Evolutionary conservation across 1,140 invertebrate genomes (phyloP), one percentile per base, ranked within the genome.

Genomic region (Aphelinus certus): DNA sequence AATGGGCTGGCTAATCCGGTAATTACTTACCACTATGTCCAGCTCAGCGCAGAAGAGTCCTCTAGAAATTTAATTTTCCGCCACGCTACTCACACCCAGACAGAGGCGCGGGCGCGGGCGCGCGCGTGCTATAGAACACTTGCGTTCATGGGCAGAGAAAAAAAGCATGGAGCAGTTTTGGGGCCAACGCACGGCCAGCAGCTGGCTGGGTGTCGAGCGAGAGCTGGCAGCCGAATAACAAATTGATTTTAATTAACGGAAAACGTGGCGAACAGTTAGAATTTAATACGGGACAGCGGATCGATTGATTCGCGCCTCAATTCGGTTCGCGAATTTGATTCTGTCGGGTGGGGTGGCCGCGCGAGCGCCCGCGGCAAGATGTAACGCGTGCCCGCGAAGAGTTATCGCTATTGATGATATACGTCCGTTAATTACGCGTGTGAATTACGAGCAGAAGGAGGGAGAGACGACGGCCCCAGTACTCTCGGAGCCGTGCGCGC

Each of bases 381-480:
- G 26, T 26, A 26, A 26, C 26, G 26, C 0, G 26, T 26, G 26
- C 26, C 26, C 26, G 26, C 57, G 55, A 53, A 63, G 75, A 77
- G 75, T 77, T 76, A 67, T 58, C 71, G 67, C 68, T 53, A 57
- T 46, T 67, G 55, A 56, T 79, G 76, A 80, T 75, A 65, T 77
- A 77, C 75, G 76, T 63, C 63, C 76, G 73, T 81, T 81, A 79
- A 79, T 81, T 81, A 77, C 77, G 74, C 61, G 71, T 78, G 77
- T 77, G 77, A 79, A 77, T 79, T 77, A 79, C 76, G 73, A 76
- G 71, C 71, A 9, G 43, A 70, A 73, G 67, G 69, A 66, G 70
- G 0, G 46, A 63, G 43, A 56, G 51, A 56, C 53, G 65, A 67
- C 63, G 48, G 26, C 26, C 26, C 26, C 26, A 26, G 26, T 26